phyloP scores from a whole-genome alignment of 37 sponge, comb jelly and placozoan genomes.

The Spongilla lacustris region DNA sequence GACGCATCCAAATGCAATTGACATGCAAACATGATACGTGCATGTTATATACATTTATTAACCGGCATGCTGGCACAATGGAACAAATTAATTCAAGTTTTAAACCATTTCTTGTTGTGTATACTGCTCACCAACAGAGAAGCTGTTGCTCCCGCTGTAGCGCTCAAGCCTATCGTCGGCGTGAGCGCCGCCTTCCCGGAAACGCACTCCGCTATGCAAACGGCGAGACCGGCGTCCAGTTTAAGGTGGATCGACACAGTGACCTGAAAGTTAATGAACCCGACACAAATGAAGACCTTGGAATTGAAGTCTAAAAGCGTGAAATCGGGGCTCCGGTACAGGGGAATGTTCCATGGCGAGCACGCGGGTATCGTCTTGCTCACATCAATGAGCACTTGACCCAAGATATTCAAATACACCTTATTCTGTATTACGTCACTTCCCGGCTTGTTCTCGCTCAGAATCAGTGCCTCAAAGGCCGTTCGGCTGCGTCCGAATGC shows the following conservation, averaged over 20 bases:
- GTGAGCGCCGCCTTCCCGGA: neutral
- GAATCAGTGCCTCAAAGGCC: neutral
- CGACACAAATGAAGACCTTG: neutral
- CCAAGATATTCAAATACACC: neutral
- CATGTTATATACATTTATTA: no score
- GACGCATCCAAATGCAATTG: no score
- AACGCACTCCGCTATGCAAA: neutral
- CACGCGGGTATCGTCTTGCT: neutral
- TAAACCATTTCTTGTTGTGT: no score
- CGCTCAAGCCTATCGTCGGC: neutral
- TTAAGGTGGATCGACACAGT: neutral
- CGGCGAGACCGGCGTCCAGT: neutral
- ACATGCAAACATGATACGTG: no score
- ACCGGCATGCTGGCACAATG: no score
- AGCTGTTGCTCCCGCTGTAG: neutral
- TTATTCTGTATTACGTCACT: neutral
- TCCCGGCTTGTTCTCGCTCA: neutral
- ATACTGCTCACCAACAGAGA: neutral
- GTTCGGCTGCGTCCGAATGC: constrained; percentile 46
- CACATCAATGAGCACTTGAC: neutral
- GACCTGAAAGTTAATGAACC: neutral
- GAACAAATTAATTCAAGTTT: no score
- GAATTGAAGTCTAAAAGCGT: neutral
- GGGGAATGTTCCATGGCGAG: neutral
- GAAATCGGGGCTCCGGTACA: neutral